Evolutionary conservation across 2,797 vertebrate genomes (phyloP), one percentile per base, ranked within the genome.

Genomic region (Natrix natrix): DNA sequence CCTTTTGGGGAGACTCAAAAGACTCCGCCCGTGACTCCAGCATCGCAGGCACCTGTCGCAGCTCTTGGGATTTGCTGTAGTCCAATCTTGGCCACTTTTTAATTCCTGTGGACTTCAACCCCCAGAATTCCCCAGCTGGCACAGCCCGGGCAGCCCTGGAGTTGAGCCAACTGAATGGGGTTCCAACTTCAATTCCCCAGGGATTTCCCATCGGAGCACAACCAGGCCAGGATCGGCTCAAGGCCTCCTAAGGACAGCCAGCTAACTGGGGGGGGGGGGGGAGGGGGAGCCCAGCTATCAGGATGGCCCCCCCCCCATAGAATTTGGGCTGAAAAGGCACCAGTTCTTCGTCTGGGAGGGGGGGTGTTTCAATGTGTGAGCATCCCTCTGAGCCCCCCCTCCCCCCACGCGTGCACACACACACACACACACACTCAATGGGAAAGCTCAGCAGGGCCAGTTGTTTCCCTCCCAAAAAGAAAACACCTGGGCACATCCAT

Each of bases 1-100:
- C 14, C n/a, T 32, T 17, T 16, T 2, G 13, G n/a, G 6, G 66
- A 16, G 14, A 74, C n/a, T 37, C n/a, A 32, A n/a, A 28, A 28
- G n/a, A 2, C 2, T 0, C 2, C n/a, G 0, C 6, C n/a, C 0
- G 17, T 0, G 14, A 3, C 57, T 60, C 12, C 1, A 22, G 8
- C 87, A 11, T 37, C 24, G 7, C 3, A 48, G 11, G 12, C 24
- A n/a, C 1, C 54, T 1, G 12, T 4, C 16, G 86, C 63, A 2
- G 52, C 86, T 69, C 52, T 28, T 3, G 22, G 54, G 54, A 6
- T 56, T 8, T 8, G 26, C 52, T 16, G 26, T 8, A 7, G 86
- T 63, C 60, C 60, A 4, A 37, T 56, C 5, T 5, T 17, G 56
- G 56, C 56, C 16, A 5, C 55, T 56, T 56, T 56, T 10, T 2